Evolutionary conservation across 30 jellyfish, hydroid and myxozoan species (phyloP).

Genomic region (Pseudorhiza aurosa): DNA sequence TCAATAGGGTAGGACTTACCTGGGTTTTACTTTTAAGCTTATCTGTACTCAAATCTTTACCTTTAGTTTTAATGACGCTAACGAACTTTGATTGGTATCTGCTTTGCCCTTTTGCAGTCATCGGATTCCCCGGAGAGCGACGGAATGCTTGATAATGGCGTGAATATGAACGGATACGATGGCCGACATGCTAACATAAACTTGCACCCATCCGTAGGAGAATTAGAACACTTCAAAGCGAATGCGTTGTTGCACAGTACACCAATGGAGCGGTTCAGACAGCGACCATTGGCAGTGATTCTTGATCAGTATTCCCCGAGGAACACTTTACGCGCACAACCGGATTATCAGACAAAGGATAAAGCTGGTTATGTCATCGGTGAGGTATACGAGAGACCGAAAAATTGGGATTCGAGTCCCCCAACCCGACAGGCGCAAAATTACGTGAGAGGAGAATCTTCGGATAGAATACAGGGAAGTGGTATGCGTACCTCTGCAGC

Average conservation of each 20-base stretch:
- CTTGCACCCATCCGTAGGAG: too few species aligned
- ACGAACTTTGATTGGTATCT: background rate
- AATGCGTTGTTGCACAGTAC: constrained; percentile 20
- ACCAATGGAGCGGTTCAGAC: constrained; percentile 1
- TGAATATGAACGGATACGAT: background rate
- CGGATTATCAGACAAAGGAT: background rate
- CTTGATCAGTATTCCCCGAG: constrained; percentile 33
- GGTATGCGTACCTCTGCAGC: too few species aligned
- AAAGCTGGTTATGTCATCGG: background rate
- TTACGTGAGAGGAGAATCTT: background rate
- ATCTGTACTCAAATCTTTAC: too few species aligned
- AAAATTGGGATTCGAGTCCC: constrained; percentile 26
- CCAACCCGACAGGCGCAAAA: background rate
- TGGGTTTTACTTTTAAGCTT: too few species aligned
- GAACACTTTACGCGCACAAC: background rate
- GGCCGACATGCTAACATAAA: too few species aligned
- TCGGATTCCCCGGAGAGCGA: constrained; percentile 48
- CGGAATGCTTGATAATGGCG: background rate
- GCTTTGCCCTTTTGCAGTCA: background rate
- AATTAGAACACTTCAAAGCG: too few species aligned
- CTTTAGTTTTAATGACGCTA: too few species aligned
- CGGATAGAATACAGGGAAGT: too few species aligned
- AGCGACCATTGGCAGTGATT: constrained; percentile 19
- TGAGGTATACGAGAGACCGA: constrained; percentile 26
- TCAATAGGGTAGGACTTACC: too few species aligned